Evolutionary conservation across 2,888 invertebrate species (phyloP), one percentile per base, ranked within the genome.

Genomic region (Pyrrhia umbra): DNA sequence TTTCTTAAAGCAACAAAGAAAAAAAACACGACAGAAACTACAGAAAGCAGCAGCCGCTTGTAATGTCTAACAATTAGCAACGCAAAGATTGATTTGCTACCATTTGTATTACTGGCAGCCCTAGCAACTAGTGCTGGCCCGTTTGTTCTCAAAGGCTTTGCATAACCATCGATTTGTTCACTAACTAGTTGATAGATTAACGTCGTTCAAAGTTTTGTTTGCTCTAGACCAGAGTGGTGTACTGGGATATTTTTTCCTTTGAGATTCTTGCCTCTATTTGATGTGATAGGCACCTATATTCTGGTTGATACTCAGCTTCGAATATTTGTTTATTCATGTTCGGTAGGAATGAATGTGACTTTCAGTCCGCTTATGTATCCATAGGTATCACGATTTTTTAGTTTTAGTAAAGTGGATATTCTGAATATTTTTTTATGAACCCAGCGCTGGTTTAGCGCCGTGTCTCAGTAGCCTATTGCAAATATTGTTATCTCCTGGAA

Each of bases 11-110:
- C 30, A 13, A 30, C 4, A 34, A 34, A 34, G n/a, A 34, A 34
- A 34, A 34, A 34, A 34, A 23, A 2, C 2, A 30, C 30, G 0
- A n/a, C n/a, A 13, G 2, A 10, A 45, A 46, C 16, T 10, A 10
- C 6, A n/a, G 16, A 10, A 13, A 25, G 27, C n/a, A n/a, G 20
- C 34, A 23, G 34, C 15, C 23, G 6, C n/a, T 13, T 16, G 45
- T 45, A 18, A 34, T 16, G 45, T 45, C 34, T 13, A 23, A 34
- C 55, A 55, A 55, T 55, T 55, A 55, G 34, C 55, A 45, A 55
- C 15, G 55, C 34, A 55, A 55, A 55, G 55, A 55, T 55, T 37
- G 45, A 37, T 55, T 45, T 55, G 15, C 43, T 13, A 16, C 23
- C 45, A 37, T 45, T 34, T n/a, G 34, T 34, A n/a, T 5, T 5